A percentile compares a stretch with the other conserved stretches of the same genome.
These are phyloP conservation scores for Syngnathus scovelli DNA, from an alignment of 2,113 vertebrate genomes.

Conservation along the genomic window DNA sequence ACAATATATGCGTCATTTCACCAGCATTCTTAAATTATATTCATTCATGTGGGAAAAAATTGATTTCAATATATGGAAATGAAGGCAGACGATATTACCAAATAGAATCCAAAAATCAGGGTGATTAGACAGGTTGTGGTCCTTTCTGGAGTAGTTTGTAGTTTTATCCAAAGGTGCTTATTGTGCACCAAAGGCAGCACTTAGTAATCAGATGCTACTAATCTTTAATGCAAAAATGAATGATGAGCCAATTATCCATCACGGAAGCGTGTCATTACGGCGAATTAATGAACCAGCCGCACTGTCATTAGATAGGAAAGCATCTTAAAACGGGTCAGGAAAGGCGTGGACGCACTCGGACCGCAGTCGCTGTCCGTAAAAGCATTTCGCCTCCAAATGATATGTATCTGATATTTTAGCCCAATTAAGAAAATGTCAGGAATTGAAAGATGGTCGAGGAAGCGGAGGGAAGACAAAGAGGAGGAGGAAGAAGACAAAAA, in stretches of 20 bases:
- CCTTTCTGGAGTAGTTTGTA: background rate
- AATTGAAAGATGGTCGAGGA: background rate
- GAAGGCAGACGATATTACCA: background rate
- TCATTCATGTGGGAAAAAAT: background rate
- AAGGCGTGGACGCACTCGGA: background rate
- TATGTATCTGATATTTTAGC: constrained; percentile 36
- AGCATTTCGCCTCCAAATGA: background rate
- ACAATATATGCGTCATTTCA: background rate
- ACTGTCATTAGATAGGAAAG: constrained; percentile 24
- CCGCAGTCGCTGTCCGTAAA: background rate
- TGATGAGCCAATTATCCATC: constrained; percentile 7
- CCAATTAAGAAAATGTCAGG: constrained; percentile 36
- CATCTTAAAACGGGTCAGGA: constrained; percentile 5
- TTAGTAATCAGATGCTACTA: background rate
- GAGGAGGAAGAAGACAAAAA: constrained; percentile 14
- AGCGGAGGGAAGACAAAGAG: background rate
- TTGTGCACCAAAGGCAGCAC: background rate
- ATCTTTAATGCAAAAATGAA: background rate
- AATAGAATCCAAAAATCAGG: background rate
- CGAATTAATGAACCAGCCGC: background rate
- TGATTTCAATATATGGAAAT: constrained; percentile 6
- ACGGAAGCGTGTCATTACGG: constrained; percentile 8
- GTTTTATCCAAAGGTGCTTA: background rate
- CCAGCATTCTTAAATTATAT: background rate
- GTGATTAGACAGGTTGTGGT: background rate